Base-by-base conservation (phyloP, 2,113 vertebrate genomes). In the Thunnus maccoyii region DNA sequence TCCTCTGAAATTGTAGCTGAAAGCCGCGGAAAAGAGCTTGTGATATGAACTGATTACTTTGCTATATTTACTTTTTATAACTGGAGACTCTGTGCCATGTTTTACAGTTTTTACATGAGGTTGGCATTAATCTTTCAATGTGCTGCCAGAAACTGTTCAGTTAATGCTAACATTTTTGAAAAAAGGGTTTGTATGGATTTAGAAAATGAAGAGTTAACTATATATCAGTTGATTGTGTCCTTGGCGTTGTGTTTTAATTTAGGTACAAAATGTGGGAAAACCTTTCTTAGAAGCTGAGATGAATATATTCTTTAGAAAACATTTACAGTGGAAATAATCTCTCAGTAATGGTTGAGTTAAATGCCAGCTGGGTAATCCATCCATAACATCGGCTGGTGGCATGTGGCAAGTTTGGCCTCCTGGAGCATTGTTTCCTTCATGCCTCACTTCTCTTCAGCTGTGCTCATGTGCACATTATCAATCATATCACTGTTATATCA, bases 311-410 rank as follows among this genome's bases (percentile, higher is more conserved):
- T 36, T 67, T 18, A 57, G 61, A 62, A 70, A 87, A 64, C 41
- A 85, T 62, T 77, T 68, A 36, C 57, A 63, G 10, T 54, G 51
- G 61, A 72, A 77, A 58, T 61, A 75, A 72, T 76, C 47, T 66
- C 48, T 76, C 16, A 27, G 46, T 66, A 69, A 66, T 48, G 61
- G 76, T 46, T 5, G 47, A 83, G 56, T 67, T 84, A 76, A 89
- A 89, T 87, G 72, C 78, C 64, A 81, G 72, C 82, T 74, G 57
- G 69, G 16, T 80, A 82, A 91, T 87, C 63, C 91, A 87, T 66
- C 83, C 87, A 75, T 90, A 82, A 89, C 91, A 91, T 91, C 46
- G 64, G 76, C 79, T 66, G 70, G 46, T 65, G 46, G 65, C 71
- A 57, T 66, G 27, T 69, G 62, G 69, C 58, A 70, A 63, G 51